Evolutionary conservation across 2,113 vertebrate genomes (phyloP), one percentile per base, ranked within the genome.

Genomic region (Phrynocephalus versicolor): DNA sequence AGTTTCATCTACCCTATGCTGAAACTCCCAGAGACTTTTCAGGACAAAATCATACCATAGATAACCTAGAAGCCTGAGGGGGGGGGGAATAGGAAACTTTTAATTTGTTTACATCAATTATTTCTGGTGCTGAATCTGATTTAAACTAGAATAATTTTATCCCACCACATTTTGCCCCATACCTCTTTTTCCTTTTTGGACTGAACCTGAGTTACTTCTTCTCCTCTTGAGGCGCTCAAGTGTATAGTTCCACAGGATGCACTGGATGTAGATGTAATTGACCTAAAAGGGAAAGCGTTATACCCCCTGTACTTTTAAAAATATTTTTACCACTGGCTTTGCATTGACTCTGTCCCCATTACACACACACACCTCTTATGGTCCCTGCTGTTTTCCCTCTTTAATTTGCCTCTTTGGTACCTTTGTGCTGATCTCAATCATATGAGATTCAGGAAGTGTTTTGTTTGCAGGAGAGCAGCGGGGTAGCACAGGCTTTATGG

Each of bases 201-300:
- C 60, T 6, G 9, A 64, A 33, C 70, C 75, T 65, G 33, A 25
- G 37, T 76, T 60, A 73, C 37, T 72, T 80, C 12, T 60, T 41
- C 51, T 37, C 60, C 10, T 41, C 1, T 2, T 69, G 0, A 0
- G 77, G 62, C 30, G 39, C 55, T 86, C 0, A 0, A 13, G 13
- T 30, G 4, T 0, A 0, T 0, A 0, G 19, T 30, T 81, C 37
- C 37, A 45, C 84, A 0, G 0, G 0, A 86, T 13, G 37, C 82
- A 65, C 51, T 82, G 0, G 6, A n/a, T 9, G 39, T 35, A 84
- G 8, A 37, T 58, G 79, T 41, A 81, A 16, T 65, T 65, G 33
- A n/a, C 41, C 12, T 37, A 5, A n/a, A n/a, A n/a, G 30, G 58
- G 30, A 75, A n/a, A 67, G 25, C 0, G 0, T 3, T 0, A 0